A percentile compares a stretch with the other conserved stretches of the same genome.
Evolutionary conservation across 2,888 invertebrate genomes (phyloP).

Genomic region (Tetragnatha montana): DNA sequence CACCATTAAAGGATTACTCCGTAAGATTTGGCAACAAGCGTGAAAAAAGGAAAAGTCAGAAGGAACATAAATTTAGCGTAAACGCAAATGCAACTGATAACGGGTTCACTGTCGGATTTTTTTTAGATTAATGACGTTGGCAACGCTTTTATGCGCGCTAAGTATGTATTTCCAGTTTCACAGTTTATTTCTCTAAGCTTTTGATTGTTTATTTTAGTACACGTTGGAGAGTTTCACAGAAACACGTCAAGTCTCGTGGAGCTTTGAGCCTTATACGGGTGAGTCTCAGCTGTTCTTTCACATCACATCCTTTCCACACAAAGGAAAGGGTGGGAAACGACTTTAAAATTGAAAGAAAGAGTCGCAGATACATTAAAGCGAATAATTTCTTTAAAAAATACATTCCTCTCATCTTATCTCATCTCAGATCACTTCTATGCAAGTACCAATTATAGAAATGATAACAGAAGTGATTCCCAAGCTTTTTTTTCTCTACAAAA

Average conservation of each 20-base stretch:
- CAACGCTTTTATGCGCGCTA: slow-evolving; percentile 10
- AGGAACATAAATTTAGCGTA: slow-evolving; percentile 29
- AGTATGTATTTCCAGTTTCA: slow-evolving; percentile 14
- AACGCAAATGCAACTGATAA: not conserved
- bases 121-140: slow-evolving; percentile 34
- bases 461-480: no score
- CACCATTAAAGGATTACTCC: not conserved
- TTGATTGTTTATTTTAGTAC: slow-evolving; percentile 75
- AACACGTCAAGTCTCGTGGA: slow-evolving; percentile 78
- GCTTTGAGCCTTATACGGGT: slow-evolving; percentile 77
- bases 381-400: no score
- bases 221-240: slow-evolving; percentile 79
- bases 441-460: no score
- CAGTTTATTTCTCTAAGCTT: slow-evolving; percentile 37
- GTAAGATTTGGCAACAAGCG: not conserved
- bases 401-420: no score
- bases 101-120: slow-evolving; percentile 37
- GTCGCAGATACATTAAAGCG: no score
- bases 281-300: slow-evolving; percentile 3
- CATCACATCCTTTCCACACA: no score
- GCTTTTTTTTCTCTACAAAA: no score
- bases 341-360: no score
- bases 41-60: not conserved
- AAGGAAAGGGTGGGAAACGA: no score
- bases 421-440: no score